A percentile compares a stretch with the other conserved stretches of the same genome.
Evolutionary conservation across 2,888 invertebrate genomes (phyloP).

Genomic region (Eurois occulta): DNA sequence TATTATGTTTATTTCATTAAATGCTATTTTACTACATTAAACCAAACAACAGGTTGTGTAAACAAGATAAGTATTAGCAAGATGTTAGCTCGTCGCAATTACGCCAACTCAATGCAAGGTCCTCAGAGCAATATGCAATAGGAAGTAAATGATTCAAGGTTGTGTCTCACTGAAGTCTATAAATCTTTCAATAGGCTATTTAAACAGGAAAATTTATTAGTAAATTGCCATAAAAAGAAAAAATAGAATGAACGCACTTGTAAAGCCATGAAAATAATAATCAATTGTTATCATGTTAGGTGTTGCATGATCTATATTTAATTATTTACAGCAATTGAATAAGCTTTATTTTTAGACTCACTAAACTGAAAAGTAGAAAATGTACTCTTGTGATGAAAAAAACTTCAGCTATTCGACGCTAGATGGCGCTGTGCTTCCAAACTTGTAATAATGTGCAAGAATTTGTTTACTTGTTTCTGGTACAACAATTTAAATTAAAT

Average conservation of each 20-base stretch:
- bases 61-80: conserved; percentile 74
- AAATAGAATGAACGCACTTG: conserved; percentile 25
- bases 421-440: conserved; percentile 46
- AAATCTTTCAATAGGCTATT: conserved; percentile 77
- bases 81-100: conserved; percentile 77
- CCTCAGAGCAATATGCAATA: conserved; percentile 83
- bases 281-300: background rate
- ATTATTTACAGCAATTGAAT: background rate
- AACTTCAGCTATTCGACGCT: conserved; percentile 40
- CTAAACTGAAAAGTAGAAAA: no score
- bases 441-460: no score
- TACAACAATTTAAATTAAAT: background rate
- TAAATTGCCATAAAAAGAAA: conserved; percentile 57
- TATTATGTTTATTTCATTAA: conserved; percentile 45
- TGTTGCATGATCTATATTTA: background rate
- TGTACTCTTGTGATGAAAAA: background rate
- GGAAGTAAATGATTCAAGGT: conserved; percentile 85
- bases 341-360: background rate
- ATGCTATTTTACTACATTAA: conserved; percentile 43
- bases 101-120: conserved; percentile 83
- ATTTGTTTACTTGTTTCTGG: background rate
- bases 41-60: conserved; percentile 69
- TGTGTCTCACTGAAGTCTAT: conserved; percentile 74
- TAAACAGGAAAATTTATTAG: conserved; percentile 70
- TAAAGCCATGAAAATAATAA: background rate